Conservation (phyloP, 2,113 vertebrate species). For the Myocastor coypus region DNA sequence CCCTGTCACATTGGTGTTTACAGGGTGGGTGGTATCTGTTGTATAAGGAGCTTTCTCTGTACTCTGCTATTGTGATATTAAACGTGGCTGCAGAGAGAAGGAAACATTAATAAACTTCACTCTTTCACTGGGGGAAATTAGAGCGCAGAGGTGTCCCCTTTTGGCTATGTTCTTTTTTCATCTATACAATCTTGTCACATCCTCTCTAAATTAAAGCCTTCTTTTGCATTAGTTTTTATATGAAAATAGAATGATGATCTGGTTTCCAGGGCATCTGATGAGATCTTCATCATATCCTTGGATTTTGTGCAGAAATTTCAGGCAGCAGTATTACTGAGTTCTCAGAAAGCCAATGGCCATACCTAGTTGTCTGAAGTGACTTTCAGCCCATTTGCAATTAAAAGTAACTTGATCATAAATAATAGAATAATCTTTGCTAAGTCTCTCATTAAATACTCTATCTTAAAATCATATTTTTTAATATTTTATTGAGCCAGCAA, state of each 20-base stretch:
- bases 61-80: not conserved
- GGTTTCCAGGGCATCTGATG: not conserved
- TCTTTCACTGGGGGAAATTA: not conserved
- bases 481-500: too few relatives aligned
- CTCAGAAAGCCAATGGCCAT: not conserved
- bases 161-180: not conserved
- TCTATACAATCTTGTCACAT: not conserved
- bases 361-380: not conserved
- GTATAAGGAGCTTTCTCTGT: not conserved
- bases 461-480: conserved; percentile 27
- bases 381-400: conserved; percentile 36
- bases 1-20: not conserved
- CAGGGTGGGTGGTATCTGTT: rapidly evolving
- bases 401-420: conserved; percentile 50
- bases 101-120: not conserved
- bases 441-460: conserved; percentile 24
- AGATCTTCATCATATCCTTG: not conserved
- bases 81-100: not conserved
- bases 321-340: not conserved
- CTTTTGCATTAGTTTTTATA: conserved; percentile 2
- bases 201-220: conserved; percentile 55
- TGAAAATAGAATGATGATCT: not conserved
- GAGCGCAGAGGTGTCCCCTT: not conserved
- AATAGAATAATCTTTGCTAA: conserved; percentile 47
- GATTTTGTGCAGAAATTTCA: not conserved